These are phyloP conservation scores for Mionectes macconnelli DNA, from an alignment of 2,113 vertebrate species.

Conservation along the genomic window DNA sequence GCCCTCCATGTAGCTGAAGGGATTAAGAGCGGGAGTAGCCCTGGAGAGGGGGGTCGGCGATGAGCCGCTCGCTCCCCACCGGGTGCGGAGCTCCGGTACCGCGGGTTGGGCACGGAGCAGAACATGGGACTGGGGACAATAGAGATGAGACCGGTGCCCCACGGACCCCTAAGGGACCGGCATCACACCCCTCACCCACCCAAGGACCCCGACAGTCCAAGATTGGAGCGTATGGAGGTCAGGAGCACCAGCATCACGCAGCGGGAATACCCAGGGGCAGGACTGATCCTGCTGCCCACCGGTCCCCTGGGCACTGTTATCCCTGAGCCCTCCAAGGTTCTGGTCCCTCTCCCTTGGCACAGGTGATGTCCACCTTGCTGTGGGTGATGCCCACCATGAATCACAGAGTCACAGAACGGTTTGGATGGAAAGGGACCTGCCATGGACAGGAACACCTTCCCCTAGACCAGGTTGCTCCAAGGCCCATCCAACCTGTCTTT, in stretches of 20 bases:
- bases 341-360: neutral
- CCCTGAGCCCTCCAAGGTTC: neutral
- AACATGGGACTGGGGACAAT: neutral
- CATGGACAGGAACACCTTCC: neutral
- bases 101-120: neutral
- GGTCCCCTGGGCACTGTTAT: neutral
- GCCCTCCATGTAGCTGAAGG: neutral
- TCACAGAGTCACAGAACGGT: neutral
- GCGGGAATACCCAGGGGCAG: rapidly evolving
- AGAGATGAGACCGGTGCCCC: neutral
- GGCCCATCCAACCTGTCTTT: neutral
- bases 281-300: rapidly evolving
- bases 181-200: neutral
- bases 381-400: neutral
- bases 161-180: too few relatives aligned
- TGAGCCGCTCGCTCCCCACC: neutral
- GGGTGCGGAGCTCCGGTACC: neutral
- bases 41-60: neutral
- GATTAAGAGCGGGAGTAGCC: neutral
- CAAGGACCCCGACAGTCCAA: rapidly evolving
- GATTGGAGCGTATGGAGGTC: rapidly evolving
- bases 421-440: neutral
- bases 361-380: rapidly evolving
- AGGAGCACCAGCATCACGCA: rapidly evolving
- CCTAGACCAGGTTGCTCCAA: neutral